These are phyloP conservation scores for Silurus asotus DNA, from an alignment of 2,113 vertebrate species.

Conservation along the genomic window DNA sequence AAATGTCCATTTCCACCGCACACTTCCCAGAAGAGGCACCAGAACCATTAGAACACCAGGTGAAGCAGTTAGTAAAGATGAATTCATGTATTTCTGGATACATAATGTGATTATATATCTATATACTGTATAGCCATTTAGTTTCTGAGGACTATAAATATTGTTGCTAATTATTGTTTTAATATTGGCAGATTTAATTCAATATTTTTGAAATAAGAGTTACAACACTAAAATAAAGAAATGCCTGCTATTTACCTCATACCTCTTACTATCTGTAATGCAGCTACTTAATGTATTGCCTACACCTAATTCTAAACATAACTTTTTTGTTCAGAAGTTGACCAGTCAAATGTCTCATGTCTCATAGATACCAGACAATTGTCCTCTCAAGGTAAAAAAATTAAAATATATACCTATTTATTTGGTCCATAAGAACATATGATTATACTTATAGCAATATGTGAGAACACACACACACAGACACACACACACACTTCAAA, in stretches of 20 bases:
- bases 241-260: not conserved
- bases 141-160: not conserved
- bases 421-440: not conserved
- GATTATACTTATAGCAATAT: not conserved
- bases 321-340: not conserved
- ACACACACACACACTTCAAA: conserved; percentile 63
- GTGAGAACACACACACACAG: conserved; percentile 8
- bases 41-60: not conserved
- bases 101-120: not conserved
- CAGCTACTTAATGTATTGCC: not conserved
- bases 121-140: not conserved
- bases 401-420: not conserved
- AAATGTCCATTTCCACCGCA: not conserved
- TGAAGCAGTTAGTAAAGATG: not conserved
- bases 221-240: conserved; percentile 53
- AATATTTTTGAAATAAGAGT: not conserved
- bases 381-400: not conserved
- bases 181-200: not conserved
- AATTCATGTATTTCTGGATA: not conserved
- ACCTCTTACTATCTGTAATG: not conserved
- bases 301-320: not conserved
- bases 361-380: not conserved
- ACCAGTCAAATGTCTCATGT: too few relatives aligned
- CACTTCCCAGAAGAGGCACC: not conserved
- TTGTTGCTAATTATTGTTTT: not conserved